Conservation (phyloP, 2,888 invertebrate genomes). For the Ditula angustiorana region DNA sequence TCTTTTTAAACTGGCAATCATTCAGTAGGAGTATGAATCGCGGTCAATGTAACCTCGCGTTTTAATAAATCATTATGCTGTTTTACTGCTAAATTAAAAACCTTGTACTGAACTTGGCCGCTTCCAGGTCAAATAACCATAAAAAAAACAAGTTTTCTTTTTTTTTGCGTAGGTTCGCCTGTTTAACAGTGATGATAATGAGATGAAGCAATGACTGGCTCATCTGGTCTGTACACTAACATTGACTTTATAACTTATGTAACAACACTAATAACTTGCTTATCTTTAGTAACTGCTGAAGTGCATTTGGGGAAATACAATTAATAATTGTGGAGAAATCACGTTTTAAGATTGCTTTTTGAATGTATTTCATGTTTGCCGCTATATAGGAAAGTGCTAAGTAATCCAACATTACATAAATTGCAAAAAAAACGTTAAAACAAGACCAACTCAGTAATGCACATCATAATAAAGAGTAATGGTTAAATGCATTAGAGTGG, state of each 20-base stretch:
- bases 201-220: conserved; percentile 3
- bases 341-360: conserved; percentile 2
- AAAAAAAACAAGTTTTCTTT: too few species aligned
- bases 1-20: too few species aligned
- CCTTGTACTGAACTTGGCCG: too few species aligned
- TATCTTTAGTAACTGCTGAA: conserved; percentile 19
- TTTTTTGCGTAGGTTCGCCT: not conserved
- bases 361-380: not conserved
- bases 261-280: not conserved
- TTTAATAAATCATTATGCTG: too few species aligned
- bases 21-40: too few species aligned
- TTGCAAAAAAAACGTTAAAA: conserved; percentile 33
- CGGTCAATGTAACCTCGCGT: too few species aligned
- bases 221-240: conserved; percentile 21
- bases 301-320: conserved; percentile 12
- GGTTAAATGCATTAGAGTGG: conserved; percentile 22
- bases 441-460: conserved; percentile 37
- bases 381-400: conserved; percentile 18
- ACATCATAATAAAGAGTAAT: conserved; percentile 24
- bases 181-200: not conserved
- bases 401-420: conserved; percentile 7
- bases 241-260: conserved; percentile 25
- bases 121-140: too few species aligned
- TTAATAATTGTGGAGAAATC: conserved; percentile 24
- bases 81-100: too few species aligned